Evolutionary conservation across 2,113 vertebrate species (phyloP), one percentile per base, ranked within the genome.

Genomic region (Falcunculus frontatus): DNA sequence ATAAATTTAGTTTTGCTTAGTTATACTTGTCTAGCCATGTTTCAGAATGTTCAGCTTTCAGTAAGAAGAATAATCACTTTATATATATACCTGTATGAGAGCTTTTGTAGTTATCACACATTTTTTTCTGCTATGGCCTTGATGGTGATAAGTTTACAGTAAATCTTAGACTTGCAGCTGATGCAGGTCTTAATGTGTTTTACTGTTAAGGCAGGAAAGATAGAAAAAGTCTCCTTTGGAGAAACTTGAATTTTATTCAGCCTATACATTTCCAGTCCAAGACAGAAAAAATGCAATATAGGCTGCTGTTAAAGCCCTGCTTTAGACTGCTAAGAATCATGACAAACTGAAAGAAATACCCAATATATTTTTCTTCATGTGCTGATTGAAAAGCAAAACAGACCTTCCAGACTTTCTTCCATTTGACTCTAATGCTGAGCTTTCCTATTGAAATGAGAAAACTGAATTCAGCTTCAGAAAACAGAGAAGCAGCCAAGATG

Each of bases 371-470:
- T 95, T 84, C 63, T 95, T 59, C 65, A 80, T 5, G 50, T 96
- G 84, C 64, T 97, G 95, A 91, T 7, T 62, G 95, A 90, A 94
- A 94, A 91, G 27, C 56, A 91, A 82, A 87, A 21, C 73, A 94
- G 80, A 70, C n/a, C 39, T 74, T 87, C 47, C 50, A 72, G 53
- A 37, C 75, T 95, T 90, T 85, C 52, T 91, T 84, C 35, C 35
- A 59, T 65, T 93, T 84, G 17, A 68, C 30, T 82, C 82, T 55
- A 87, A 63, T 79, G 35, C 11, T 82, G 77, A 84, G 39, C 60
- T 94, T 77, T 84, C 42, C 15, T 60, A 27, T 4, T 79, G 70
- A 79, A 90, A 82, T 30, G 49, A 21, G 53, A 90, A 79, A 50
- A 37, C 29, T 2, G 1, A 53, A 60, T 56, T 87, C n/a, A 68